Evolutionary conservation across 2,113 vertebrate species (phyloP).

Genomic region (Eublepharis macularius): DNA sequence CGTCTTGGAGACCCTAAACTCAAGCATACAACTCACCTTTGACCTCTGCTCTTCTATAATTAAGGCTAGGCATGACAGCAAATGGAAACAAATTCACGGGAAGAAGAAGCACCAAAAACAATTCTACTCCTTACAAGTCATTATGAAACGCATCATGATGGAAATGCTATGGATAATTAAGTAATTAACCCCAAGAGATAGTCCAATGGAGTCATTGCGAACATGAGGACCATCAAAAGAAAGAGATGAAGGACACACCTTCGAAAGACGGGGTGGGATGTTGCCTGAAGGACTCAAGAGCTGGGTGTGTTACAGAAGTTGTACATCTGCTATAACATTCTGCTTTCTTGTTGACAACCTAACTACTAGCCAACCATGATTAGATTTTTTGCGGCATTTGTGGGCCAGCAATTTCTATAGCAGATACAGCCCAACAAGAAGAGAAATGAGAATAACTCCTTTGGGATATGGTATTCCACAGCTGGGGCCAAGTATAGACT

Average conservation of each 20-base stretch:
- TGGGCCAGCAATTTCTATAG: neutral
- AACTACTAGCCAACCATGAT: neutral
- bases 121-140: constrained; percentile 68
- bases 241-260: constrained; percentile 47
- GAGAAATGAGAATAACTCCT: constrained; percentile 1
- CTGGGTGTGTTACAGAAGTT: neutral
- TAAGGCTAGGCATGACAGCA: constrained; percentile 46
- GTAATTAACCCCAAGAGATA: constrained; percentile 60
- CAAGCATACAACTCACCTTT: constrained; percentile 57
- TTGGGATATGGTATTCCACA: neutral
- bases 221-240: constrained; percentile 40
- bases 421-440: neutral
- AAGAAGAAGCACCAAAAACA: constrained; percentile 40
- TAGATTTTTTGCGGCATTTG: neutral
- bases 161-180: constrained; percentile 77
- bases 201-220: constrained; percentile 39
- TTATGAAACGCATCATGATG: constrained; percentile 75
- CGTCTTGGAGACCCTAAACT: constrained; percentile 54
- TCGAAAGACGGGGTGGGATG: neutral
- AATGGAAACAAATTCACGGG: constrained; percentile 61
- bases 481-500: neutral
- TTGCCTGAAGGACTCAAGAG: neutral
- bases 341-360: constrained; percentile 8
- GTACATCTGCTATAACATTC: neutral
- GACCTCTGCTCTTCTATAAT: constrained; percentile 55